Conservation (phyloP, 1,140 invertebrate genomes). For the Coenobita brevimanus region DNA sequence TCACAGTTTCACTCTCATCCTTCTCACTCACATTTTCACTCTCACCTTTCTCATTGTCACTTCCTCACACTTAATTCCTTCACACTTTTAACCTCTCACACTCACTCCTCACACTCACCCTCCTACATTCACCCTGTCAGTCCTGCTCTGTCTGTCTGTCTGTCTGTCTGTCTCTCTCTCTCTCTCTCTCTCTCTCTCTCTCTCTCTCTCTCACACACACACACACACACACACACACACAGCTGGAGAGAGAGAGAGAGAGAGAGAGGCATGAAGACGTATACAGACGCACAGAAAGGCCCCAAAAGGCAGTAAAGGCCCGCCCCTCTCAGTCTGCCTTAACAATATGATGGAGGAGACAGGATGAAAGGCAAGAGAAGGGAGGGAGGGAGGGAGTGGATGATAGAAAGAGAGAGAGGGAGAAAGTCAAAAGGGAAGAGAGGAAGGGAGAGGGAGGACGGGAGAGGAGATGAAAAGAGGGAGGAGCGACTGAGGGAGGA, state of each 20-base stretch:
- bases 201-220: not conserved
- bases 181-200: constrained; percentile 11
- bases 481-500: not conserved
- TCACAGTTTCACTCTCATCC: too few species aligned
- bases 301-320: too few species aligned
- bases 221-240: not conserved
- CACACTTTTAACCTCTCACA: too few species aligned
- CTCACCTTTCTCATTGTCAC: too few species aligned
- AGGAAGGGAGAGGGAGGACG: not conserved
- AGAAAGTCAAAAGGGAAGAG: too few species aligned
- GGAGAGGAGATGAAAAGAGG: not conserved
- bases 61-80: too few species aligned
- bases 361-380: not conserved
- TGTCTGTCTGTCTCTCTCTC: constrained; percentile 1
- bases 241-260: not conserved
- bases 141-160: not conserved
- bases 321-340: too few species aligned
- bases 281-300: too few species aligned
- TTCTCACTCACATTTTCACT: too few species aligned
- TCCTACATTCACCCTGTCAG: too few species aligned
- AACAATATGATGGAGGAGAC: not conserved
- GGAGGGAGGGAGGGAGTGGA: not conserved
- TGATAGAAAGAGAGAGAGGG: too few species aligned
- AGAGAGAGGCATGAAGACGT: constrained; percentile 1
- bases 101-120: too few species aligned